Base-by-base conservation (phyloP, 2,113 vertebrate genomes). In the Labeo rohita region DNA sequence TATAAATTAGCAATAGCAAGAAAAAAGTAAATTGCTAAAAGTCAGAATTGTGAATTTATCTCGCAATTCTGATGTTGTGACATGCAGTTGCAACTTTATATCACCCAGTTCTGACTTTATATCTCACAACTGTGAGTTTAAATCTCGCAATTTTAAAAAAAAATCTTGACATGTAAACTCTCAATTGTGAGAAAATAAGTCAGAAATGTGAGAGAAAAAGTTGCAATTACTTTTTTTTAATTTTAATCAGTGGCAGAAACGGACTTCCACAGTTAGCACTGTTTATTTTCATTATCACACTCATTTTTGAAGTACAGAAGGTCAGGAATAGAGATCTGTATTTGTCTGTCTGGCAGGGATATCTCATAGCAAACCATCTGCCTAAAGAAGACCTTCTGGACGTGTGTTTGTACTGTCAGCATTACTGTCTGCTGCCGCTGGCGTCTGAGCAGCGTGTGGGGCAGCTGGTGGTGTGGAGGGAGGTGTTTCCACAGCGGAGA, bases 381-480 rank as follows among this genome's bases (percentile, higher is more conserved):
- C 96, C 97, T 2, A 97, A 95, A 89, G 97, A 99, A 84, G 96
- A 98, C 90, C 96, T 99, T 11, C 88, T 96, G 88, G 97, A 97
- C 12, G 94, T 99, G 80, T 95, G 95, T 68, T 90, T 95, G 47
- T 99, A 99, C 84, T 97, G 96, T 87, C 97, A 96, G 88, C 97
- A 98, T 89, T 95, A 97, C 87, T 95, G 96, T 75, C 95, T 99
- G 68, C 93, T 99, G 87, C 94, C 97, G 0, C 93, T 98, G 93
- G 95, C 95, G 21, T 95, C 96, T 0, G 96, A 96, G 85, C 96
- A 95, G 90, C 95, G 95, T 3, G 93, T 98, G 45, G 95, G 96
- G 34, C 98, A 98, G 92, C 89, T 99, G 87, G 96, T 99, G 88
- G 92, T 99, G 86, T 99, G 98, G 98, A 91, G 97, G 89, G 97